phyloP scores from a whole-genome alignment of 2,113 vertebrate genomes.

The Brachionichthys hirsutus region DNA sequence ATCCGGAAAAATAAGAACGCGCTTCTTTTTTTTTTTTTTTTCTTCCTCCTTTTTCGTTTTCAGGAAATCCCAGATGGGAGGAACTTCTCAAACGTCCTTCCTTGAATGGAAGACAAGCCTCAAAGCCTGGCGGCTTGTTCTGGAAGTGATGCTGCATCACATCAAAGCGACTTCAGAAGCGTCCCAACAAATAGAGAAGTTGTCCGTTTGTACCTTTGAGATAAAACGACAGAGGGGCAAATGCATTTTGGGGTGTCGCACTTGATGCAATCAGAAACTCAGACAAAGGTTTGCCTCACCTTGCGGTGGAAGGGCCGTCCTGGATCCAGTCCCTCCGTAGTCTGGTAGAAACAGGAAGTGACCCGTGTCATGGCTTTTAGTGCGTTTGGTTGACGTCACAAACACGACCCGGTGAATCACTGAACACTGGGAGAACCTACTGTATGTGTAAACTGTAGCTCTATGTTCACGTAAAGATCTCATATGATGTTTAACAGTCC shows the following conservation, averaged over 20 bases:
- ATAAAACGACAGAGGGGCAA: conserved; percentile 1
- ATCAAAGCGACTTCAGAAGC: conserved; percentile 19
- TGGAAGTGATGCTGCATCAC: conserved; percentile 13
- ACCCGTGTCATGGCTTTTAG: not conserved
- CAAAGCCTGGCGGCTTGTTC: too few species aligned
- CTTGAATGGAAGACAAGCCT: too few species aligned
- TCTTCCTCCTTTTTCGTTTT: not conserved
- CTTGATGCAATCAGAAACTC: conserved; percentile 18
- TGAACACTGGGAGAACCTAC: conserved; percentile 43
- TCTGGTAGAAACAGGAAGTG: not conserved
- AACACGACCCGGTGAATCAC: conserved; percentile 21
- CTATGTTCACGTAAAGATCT: conserved; percentile 69
- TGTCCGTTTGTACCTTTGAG: conserved; percentile 10
- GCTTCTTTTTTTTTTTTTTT: not conserved
- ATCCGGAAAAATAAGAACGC: not conserved
- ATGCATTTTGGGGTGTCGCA: conserved; percentile 13
- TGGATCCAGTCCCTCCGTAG: conserved; percentile 9
- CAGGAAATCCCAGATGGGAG: too few species aligned
- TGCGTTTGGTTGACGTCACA: conserved; percentile 3
- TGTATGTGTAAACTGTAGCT: conserved; percentile 66
- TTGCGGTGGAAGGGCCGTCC: conserved; percentile 39
- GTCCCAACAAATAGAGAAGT: not conserved
- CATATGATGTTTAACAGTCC: conserved; percentile 66
- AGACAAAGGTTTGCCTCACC: conserved; percentile 14
- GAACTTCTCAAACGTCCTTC: too few species aligned